Evolutionary conservation across 2,113 vertebrate species (phyloP), one percentile per base, ranked within the genome.

Genomic region (Oreochromis niloticus): DNA sequence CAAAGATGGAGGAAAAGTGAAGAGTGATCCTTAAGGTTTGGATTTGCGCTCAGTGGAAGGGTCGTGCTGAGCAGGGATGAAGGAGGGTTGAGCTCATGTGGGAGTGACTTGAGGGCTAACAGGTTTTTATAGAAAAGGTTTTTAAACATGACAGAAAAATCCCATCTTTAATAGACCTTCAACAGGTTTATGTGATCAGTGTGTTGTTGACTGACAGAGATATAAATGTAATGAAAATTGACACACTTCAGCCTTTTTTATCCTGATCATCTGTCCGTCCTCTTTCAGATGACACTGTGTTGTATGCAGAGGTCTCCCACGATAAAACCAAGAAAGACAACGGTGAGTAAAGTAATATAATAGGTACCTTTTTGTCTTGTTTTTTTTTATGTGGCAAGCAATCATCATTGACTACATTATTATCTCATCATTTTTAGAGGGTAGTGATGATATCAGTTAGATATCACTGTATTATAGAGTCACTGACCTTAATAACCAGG

Each of bases 351-450:
- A 63, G 0, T 1, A 63, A 34, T 61, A 61, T 16, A 17, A 32
- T 10, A 0, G 1, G 6, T 0, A 32, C 3, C 24, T 1, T 61
- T 8, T 3, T 4, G 32, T 61, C 27, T 3, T 32, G 8, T 39
- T 39, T 39, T 39, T 39, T 39, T 9, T 4, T 5, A 2, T 22
- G 22, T 22, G 2, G 22, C 22, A 22, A 22, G 22, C 22, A 22
- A 22, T 22, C 22, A 22, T n/a, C n/a, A n/a, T n/a, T n/a, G n/a
- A n/a, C n/a, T n/a, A 22, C 22, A 22, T 22, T 2, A 22, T 22
- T 22, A 22, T 24, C 2, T 24, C 22, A 24, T 24, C 22, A 24
- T 24, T 24, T 24, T 24, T 24, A 24, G 22, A 24, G 22, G 22
- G 22, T 24, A 24, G 22, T 24, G 22, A 24, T 24, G 22, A 24